phyloP scores from a whole-genome alignment of 2,888 invertebrate genomes.

The Xylophagus ater region DNA sequence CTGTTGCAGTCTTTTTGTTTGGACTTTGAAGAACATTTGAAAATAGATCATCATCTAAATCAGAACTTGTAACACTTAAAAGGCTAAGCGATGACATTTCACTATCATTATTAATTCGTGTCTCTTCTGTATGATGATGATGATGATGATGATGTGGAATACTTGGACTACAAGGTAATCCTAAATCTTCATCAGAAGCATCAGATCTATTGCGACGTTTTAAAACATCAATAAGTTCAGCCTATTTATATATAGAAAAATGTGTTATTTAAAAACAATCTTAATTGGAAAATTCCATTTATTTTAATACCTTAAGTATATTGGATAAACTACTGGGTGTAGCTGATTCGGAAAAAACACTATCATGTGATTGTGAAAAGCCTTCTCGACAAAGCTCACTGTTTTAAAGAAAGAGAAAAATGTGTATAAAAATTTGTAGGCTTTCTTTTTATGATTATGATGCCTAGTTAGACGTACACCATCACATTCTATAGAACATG shows the following conservation, averaged over 20 bases:
- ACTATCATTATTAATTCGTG: constrained; percentile 42
- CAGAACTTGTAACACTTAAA: constrained; percentile 69
- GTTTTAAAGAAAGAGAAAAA: constrained; percentile 11
- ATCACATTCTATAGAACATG: too few relatives aligned
- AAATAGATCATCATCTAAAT: constrained; percentile 50
- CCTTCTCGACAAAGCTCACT: constrained; percentile 40
- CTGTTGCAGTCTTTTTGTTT: too few relatives aligned
- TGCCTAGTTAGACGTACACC: too few relatives aligned
- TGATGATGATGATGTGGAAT: constrained; percentile 43
- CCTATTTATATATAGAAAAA: constrained; percentile 46
- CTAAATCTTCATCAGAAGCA: constrained; percentile 62
- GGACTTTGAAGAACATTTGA: too few relatives aligned
- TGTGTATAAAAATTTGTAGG: neutral
- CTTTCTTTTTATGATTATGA: too few relatives aligned
- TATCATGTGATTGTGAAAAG: constrained; percentile 82
- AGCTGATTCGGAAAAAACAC: constrained; percentile 65
- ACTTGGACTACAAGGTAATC: constrained; percentile 62
- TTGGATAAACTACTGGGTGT: constrained; percentile 38
- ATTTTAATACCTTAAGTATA: constrained; percentile 37
- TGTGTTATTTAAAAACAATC: neutral
- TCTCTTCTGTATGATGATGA: constrained; percentile 31
- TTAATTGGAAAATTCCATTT: neutral
- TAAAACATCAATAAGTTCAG: constrained; percentile 63
- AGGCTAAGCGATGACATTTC: constrained; percentile 38
- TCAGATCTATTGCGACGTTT: constrained; percentile 56